A percentile compares a stretch with the other conserved stretches of the same genome.
Conservation (phyloP, 2,888 invertebrate species). For the Diachrysia chrysitis region DNA sequence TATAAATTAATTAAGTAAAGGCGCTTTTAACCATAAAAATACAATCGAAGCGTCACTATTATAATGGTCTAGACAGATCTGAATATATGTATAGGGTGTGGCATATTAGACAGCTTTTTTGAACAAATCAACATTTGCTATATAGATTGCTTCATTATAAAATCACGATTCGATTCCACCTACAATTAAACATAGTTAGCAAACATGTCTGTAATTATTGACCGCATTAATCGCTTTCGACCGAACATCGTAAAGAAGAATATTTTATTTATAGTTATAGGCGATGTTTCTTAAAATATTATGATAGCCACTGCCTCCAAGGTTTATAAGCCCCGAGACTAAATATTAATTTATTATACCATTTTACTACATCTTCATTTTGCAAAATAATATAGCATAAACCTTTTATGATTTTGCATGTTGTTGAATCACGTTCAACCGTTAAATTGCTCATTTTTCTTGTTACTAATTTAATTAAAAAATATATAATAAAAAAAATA, state of each 20-base stretch:
- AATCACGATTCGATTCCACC: conserved; percentile 64
- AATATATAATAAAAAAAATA: not conserved
- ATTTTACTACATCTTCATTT: not conserved
- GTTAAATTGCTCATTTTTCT: too few species aligned
- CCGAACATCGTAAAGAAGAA: conserved; percentile 55
- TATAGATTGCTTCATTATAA: conserved; percentile 40
- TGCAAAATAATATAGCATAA: not conserved
- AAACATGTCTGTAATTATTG: conserved; percentile 69
- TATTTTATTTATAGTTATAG: conserved; percentile 59
- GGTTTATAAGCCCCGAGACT: conserved; percentile 46
- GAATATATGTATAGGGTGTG: conserved; percentile 41
- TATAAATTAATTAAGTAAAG: conserved; percentile 16
- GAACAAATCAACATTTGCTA: conserved; percentile 26
- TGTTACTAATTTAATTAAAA: not conserved
- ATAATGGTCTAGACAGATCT: conserved; percentile 42
- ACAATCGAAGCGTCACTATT: conserved; percentile 36
- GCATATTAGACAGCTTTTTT: conserved; percentile 34
- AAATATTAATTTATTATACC: conserved; percentile 15
- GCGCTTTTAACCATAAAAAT: conserved; percentile 23
- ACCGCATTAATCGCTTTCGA: conserved; percentile 62
- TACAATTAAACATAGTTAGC: conserved; percentile 68
- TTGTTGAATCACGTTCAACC: not conserved
- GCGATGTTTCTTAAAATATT: conserved; percentile 59
- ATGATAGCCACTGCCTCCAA: conserved; percentile 60
- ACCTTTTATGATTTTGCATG: not conserved